Conservation (phyloP, 2,797 vertebrate species). For the Capromys pilorides region DNA sequence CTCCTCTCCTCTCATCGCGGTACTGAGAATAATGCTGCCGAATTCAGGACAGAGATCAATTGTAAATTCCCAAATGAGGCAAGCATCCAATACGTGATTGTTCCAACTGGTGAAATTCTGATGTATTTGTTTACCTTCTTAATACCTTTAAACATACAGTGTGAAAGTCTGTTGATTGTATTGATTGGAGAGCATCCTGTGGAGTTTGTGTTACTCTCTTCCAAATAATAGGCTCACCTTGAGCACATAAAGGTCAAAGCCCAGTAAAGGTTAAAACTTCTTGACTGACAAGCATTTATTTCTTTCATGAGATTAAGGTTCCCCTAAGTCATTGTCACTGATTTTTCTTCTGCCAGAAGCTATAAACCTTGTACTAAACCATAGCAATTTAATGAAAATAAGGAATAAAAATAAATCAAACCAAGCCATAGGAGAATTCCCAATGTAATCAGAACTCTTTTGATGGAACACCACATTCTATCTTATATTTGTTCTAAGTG, state of each 20-base stretch:
- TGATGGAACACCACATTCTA: not conserved
- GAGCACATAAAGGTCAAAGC: slow-evolving; percentile 74
- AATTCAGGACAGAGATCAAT: slow-evolving; percentile 65
- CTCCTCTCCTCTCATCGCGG: not conserved
- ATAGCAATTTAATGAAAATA: slow-evolving; percentile 62
- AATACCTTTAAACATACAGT: slow-evolving; percentile 74
- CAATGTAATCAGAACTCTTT: slow-evolving; percentile 43
- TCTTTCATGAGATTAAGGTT: slow-evolving; percentile 62
- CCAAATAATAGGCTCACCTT: slow-evolving; percentile 77
- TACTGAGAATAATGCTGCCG: slow-evolving; percentile 21
- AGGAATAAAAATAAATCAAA: slow-evolving; percentile 54
- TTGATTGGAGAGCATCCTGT: slow-evolving; percentile 66
- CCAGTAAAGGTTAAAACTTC: slow-evolving; percentile 71
- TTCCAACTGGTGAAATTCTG: slow-evolving; percentile 60
- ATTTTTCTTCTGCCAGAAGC: slow-evolving; percentile 62
- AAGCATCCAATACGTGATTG: slow-evolving; percentile 57
- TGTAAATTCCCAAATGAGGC: slow-evolving; percentile 71
- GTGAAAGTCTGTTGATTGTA: slow-evolving; percentile 71
- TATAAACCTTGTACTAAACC: slow-evolving; percentile 51
- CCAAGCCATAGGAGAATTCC: slow-evolving; percentile 34
- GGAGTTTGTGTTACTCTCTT: slow-evolving; percentile 50
- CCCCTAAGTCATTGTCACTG: slow-evolving; percentile 60
- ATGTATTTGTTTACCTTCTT: slow-evolving; percentile 74
- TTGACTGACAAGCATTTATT: slow-evolving; percentile 72
- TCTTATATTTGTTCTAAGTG: slow-evolving; percentile 43